Evolutionary conservation across 2,888 invertebrate genomes (phyloP), one percentile per base, ranked within the genome.

Genomic region (Philopedon plagiatum): DNA sequence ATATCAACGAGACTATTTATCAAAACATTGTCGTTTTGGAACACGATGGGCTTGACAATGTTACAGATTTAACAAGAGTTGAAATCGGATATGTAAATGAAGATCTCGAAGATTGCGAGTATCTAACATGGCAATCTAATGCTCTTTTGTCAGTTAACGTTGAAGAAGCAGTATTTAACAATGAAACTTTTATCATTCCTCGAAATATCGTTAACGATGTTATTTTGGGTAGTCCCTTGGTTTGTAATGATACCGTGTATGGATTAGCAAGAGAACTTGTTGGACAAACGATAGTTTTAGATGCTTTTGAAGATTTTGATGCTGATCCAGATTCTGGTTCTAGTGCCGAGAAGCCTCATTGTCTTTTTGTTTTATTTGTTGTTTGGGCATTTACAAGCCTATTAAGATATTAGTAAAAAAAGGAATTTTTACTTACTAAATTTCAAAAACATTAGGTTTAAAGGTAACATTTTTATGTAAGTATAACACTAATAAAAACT

Each of bases 191-290:
- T 37, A 7, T 29, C 7, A 19, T 71, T 21, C 49, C 58, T 1
- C 19, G 29, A 18, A 41, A 49, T 51, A 34, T 41, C 13, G 29
- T 60, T 11, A 18, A 44, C 5, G 26, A 63, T 23, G 68, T 79
- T 13, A 58, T 76, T 41, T 23, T 67, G 32, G 78, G 78, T 0
- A 78, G 78, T 67, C 74, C 78, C 0, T 56, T 79, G 32, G 71
- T 79, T 51, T 79, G 79, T 49, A 64, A 76, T 9, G 54, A 73
- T 26, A 75, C 76, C 46, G 69, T 78, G 1, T 78, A 77, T 46
- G 79, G 77, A n/a, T 65, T 79, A 21, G 76, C 76, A 11, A 75
- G 72, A 62, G 74, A 77, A 61, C 51, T 73, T 3, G 65, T 26
- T 5, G 58, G 34, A 1, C 62, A 56, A 5, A 18, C 7, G 0